Evolutionary conservation across 1,140 invertebrate genomes (phyloP).

Genomic region (Stenopsyche tienmushanensis): DNA sequence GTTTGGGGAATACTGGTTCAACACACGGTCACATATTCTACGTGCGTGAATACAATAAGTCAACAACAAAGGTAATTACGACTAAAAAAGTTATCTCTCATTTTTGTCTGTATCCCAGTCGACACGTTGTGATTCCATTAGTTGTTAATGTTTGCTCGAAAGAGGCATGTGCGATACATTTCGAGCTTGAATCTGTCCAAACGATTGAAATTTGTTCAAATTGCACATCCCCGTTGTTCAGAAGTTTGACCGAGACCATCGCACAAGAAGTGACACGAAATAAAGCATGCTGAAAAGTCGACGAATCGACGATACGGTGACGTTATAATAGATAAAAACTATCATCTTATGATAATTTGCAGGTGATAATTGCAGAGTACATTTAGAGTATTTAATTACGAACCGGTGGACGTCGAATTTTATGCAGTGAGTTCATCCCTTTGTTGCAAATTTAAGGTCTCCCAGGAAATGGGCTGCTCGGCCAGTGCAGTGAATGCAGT

Average conservation of each 20-base stretch:
- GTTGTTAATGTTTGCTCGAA: background rate
- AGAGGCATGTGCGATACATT: background rate
- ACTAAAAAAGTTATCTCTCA: constrained; percentile 25
- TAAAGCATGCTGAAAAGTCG: background rate
- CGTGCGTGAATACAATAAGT: background rate
- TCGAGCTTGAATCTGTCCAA: no score
- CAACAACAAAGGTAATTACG: constrained; percentile 21
- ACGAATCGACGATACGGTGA: background rate
- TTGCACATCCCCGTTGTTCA: no score
- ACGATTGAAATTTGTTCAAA: no score
- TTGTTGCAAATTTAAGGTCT: background rate
- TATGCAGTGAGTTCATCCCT: no score
- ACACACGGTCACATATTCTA: background rate
- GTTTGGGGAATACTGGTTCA: background rate
- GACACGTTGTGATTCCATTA: constrained; percentile 20
- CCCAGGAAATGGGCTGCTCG: constrained; percentile 46
- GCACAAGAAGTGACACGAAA: no score
- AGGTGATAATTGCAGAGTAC: no score
- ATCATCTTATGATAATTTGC: no score
- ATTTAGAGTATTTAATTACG: no score
- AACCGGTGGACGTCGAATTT: no score
- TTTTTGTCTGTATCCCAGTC: constrained; percentile 13
- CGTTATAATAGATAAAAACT: no score
- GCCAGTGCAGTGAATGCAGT: constrained; percentile 42
- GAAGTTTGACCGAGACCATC: no score